Conservation (phyloP, 2,113 vertebrate genomes). For the Rostratula benghalensis region DNA sequence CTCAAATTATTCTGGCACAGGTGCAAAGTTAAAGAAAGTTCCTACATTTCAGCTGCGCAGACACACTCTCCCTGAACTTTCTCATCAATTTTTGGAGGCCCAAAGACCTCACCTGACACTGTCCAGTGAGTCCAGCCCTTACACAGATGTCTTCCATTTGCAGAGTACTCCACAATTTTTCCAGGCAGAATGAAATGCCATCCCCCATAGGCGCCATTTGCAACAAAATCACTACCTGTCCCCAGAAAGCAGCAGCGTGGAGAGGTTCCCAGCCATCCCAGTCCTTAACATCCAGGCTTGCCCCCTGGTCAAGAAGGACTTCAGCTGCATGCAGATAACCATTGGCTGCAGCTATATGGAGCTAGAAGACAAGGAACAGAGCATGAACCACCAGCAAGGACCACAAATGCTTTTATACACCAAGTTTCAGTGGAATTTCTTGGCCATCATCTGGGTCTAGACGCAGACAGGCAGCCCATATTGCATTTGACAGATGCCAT, state of each 20-base stretch:
- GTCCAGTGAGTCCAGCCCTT: not conserved
- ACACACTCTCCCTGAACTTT: not conserved
- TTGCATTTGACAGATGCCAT: not conserved
- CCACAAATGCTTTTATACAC: not conserved
- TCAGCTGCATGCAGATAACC: slow-evolving; percentile 92
- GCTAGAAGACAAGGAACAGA: slow-evolving; percentile 73
- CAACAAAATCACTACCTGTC: slow-evolving; percentile 81
- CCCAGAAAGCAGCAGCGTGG: slow-evolving; percentile 97
- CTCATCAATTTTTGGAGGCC: not conserved
- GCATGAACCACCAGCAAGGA: not conserved
- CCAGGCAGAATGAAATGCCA: not conserved
- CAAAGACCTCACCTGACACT: not conserved
- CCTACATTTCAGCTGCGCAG: not conserved
- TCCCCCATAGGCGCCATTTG: not conserved
- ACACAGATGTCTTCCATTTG: not conserved
- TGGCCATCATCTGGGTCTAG: not conserved
- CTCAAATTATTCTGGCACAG: not conserved
- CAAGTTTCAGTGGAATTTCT: not conserved
- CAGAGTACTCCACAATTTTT: not conserved
- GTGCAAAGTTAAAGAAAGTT: not conserved
- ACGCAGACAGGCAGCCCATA: not conserved
- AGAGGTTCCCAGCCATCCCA: slow-evolving; percentile 95
- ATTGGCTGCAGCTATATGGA: slow-evolving; percentile 93
- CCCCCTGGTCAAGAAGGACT: slow-evolving; percentile 90
- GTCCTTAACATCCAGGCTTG: slow-evolving; percentile 88